Base-by-base conservation (phyloP, 2,113 vertebrate species). In the Bagarius yarrelli region DNA sequence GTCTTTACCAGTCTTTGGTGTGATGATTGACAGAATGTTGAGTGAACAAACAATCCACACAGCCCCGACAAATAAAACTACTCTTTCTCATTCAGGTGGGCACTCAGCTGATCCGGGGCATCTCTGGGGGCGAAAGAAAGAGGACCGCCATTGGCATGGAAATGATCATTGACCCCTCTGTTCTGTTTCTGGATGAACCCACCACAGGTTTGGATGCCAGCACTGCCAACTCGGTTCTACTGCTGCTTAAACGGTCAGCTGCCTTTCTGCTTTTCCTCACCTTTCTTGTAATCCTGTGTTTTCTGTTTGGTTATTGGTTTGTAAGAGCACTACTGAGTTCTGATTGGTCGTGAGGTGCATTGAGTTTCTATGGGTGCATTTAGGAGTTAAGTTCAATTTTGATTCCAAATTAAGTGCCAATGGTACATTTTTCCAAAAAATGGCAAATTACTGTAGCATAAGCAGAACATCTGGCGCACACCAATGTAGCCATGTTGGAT, bases 61-160 rank as follows among this genome's bases (percentile, higher is more conserved):
- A 19, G 27, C 14, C 25, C 2, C 30, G 3, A 61, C 9, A 16
- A 27, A 61, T 1, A 61, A 14, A 30, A 61, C 25, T 34, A 27
- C 18, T 34, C 64, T 44, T 59, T 5, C n/a, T 63, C 50, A 40
- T 60, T 63, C 88, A 99, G 98, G 94, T 98, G 83, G 97, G 97
- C 77, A 97, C 95, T n/a, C 92, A 93, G 85, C 89, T 97, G 86
- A 93, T 79, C 27, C 94, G 96, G 0, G 97, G 98, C 0, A 93
- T 99, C 76, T 99, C 97, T 0, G 96, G 97, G 86, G 98, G 97
- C 69, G 97, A 99, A 86, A 90, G 95, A 50, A 99, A 99, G 91
- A 95, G 96, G 88, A 98, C 95, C 9, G 97, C 83, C 86, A 98
- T 99, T 12, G 98, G 95, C 1, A 98, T 98, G 96, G 98, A 99